Evolutionary conservation across 2,888 invertebrate species (phyloP).

Genomic region (Zonitis immaculata): DNA sequence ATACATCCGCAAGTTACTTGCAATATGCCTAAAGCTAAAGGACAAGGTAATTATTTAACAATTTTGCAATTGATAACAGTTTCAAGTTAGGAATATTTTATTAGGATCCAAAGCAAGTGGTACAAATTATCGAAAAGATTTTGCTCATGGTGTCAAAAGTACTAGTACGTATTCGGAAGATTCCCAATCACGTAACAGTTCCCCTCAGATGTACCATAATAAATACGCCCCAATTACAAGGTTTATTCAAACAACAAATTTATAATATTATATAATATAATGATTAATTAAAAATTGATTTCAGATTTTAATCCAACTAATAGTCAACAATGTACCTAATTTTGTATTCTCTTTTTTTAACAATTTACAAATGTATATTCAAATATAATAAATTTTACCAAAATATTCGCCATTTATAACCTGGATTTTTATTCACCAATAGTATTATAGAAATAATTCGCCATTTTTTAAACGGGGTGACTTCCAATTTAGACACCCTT

Average conservation of each 20-base stretch:
- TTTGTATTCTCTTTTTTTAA: background rate
- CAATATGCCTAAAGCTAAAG: conserved; percentile 53
- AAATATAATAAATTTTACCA: conserved; percentile 1
- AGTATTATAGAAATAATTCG: no score
- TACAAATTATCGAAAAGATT: conserved; percentile 69
- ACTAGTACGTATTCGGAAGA: conserved; percentile 54
- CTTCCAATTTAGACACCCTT: no score
- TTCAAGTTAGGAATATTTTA: conserved; percentile 7
- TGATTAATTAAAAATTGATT: conserved; percentile 7
- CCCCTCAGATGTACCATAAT: conserved; percentile 34
- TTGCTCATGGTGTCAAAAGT: conserved; percentile 60
- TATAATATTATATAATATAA: no score
- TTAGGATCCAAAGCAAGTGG: conserved; percentile 42
- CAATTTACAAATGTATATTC: conserved; percentile 7
- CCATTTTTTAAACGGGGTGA: background rate
- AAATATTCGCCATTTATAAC: background rate
- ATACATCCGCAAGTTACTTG: conserved; percentile 57
- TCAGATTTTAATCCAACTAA: conserved; percentile 15
- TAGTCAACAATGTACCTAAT: conserved; percentile 13
- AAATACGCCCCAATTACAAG: conserved; percentile 35
- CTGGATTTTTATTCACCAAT: no score
- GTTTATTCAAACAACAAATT: conserved; percentile 17
- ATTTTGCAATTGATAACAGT: no score
- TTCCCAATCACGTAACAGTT: conserved; percentile 40
- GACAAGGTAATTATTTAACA: no score